These are phyloP conservation scores for Phaenicophaeus curvirostris DNA, from an alignment of 2,797 vertebrate species.

Conservation along the genomic window DNA sequence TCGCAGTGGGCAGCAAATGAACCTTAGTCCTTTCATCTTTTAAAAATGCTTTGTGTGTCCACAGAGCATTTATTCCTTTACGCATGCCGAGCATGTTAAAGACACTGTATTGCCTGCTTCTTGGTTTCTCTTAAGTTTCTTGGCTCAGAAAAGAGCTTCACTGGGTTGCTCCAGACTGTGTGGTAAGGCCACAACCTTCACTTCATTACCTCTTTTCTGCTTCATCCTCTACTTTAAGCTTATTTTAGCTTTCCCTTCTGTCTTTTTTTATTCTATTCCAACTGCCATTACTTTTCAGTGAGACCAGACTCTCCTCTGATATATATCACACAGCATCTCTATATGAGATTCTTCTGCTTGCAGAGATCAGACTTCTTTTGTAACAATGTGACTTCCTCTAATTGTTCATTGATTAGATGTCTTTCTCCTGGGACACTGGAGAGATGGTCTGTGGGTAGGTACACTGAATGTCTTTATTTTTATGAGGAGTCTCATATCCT, in stretches of 20 bases:
- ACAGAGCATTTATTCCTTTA: not conserved
- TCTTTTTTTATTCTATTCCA: not conserved
- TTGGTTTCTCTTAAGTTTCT: not conserved
- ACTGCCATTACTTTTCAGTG: not conserved
- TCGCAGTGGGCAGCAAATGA: rapidly evolving
- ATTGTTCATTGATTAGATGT: slow-evolving; percentile 33
- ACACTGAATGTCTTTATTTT: not conserved
- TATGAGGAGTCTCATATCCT: not conserved
- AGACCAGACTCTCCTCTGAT: not conserved
- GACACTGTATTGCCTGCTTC: not conserved
- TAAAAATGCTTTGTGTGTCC: not conserved
- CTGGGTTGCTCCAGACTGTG: not conserved
- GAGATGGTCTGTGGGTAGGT: not conserved
- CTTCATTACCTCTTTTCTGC: not conserved
- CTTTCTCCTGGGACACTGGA: slow-evolving; percentile 23
- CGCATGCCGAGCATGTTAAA: not conserved
- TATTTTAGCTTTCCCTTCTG: not conserved
- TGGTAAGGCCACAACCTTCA: not conserved
- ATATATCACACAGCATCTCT: not conserved
- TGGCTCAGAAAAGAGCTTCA: not conserved
- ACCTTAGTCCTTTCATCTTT: not conserved
- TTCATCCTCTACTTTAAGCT: not conserved
- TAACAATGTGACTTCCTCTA: slow-evolving; percentile 38
- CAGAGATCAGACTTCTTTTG: not conserved
- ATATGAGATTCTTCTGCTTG: not conserved